These are phyloP conservation scores for Zenarchopterus dispar DNA, from an alignment of 2,797 vertebrate genomes.

Conservation along the genomic window DNA sequence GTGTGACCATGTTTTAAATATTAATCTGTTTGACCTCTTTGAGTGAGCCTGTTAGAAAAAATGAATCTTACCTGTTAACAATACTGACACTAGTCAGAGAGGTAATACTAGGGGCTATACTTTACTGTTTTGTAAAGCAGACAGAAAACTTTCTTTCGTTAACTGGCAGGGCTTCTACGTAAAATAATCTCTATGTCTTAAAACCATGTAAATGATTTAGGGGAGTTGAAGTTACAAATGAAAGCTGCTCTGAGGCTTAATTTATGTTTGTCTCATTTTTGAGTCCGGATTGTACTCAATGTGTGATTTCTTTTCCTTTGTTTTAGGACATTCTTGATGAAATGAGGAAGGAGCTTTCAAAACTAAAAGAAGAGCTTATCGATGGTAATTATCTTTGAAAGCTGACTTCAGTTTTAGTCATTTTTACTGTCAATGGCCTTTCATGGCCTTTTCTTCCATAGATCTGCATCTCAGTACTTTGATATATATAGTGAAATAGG, in stretches of 20 bases:
- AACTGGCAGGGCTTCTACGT: background rate
- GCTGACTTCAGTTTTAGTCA: background rate
- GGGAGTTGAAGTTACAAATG: background rate
- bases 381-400: conserved; percentile 85
- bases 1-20: conserved; percentile 47
- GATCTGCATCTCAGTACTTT: too few species aligned
- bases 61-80: conserved; percentile 48
- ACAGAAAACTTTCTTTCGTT: too few species aligned
- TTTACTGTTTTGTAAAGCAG: conserved; percentile 11
- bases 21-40: conserved; percentile 54
- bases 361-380: conserved; percentile 99
- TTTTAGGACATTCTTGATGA: conserved; percentile 97
- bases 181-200: background rate
- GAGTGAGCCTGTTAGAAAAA: conserved; percentile 69
- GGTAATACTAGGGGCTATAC: too few species aligned
- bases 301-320: conserved; percentile 14
- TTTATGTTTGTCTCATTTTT: too few species aligned
- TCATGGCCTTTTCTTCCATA: too few species aligned
- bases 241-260: background rate
- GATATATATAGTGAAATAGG: too few species aligned
- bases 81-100: conserved; percentile 18
- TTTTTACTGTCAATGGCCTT: background rate
- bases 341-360: conserved; percentile 98
- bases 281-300: too few species aligned
- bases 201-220: background rate